A percentile compares a stretch with the other conserved stretches of the same genome.
phyloP scores from a whole-genome alignment of 2,113 vertebrate species.

The Charina bottae region DNA sequence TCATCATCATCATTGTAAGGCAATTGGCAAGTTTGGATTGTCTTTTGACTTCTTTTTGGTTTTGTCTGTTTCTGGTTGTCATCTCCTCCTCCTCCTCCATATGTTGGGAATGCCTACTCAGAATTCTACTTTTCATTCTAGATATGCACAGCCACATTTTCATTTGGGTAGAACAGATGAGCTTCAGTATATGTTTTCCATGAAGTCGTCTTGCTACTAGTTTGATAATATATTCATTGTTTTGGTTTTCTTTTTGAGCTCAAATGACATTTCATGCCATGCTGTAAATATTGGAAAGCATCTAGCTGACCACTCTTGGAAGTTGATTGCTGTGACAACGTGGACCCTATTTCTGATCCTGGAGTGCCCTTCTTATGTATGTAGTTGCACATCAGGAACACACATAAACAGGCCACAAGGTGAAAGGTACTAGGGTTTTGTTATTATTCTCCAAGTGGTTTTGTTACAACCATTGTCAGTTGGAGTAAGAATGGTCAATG shows the following conservation, averaged over 20 bases:
- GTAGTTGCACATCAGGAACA: neutral
- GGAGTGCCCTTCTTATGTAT: neutral
- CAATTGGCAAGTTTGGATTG: neutral
- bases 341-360: neutral
- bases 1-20: neutral
- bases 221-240: neutral
- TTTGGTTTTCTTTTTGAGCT: neutral
- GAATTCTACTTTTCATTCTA: neutral
- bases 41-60: neutral
- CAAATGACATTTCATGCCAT: neutral
- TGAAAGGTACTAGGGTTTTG: neutral
- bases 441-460: neutral
- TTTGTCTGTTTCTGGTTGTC: neutral
- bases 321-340: neutral
- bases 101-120: neutral
- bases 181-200: no score
- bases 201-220: neutral
- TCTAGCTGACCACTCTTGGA: neutral
- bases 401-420: neutral
- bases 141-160: neutral
- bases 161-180: neutral
- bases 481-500: no score
- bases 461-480: neutral
- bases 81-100: neutral
- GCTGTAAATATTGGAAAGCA: neutral